Percentiles rank a stretch among this genome's conserved stretches.
phyloP scores from a whole-genome alignment of 2,797 vertebrate species.

The Aphelocoma californica region DNA sequence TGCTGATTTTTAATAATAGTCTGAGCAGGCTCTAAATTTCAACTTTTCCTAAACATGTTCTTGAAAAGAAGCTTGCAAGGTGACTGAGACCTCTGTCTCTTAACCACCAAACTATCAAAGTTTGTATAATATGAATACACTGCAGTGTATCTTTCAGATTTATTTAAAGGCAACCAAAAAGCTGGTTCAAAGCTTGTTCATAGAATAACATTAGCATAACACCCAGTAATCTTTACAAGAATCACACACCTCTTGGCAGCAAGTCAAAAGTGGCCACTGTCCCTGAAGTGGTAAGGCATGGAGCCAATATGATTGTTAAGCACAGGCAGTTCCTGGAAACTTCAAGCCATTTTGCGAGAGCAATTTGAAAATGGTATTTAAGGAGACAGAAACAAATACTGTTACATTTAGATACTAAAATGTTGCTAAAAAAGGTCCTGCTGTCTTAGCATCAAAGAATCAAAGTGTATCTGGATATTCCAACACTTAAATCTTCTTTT shows the following conservation, averaged over 20 bases:
- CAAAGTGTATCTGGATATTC: not conserved
- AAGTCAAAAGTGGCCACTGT: not conserved
- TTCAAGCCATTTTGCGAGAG: not conserved
- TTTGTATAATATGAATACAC: not conserved
- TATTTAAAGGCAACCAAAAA: not conserved
- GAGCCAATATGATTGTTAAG: not conserved
- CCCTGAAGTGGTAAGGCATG: not conserved
- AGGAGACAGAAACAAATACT: not conserved
- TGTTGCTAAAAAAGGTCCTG: not conserved
- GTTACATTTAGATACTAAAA: not conserved
- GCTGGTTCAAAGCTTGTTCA: not conserved
- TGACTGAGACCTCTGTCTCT: not conserved
- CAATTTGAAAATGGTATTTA: not conserved
- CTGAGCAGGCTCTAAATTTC: not conserved
- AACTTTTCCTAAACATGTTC: not conserved
- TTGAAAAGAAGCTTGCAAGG: not conserved
- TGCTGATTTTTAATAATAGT: not conserved
- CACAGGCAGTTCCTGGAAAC: not conserved
- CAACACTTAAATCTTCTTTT: not conserved
- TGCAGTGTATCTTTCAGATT: not conserved
- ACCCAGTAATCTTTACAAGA: not conserved
- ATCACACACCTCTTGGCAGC: not conserved
- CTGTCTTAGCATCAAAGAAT: not conserved
- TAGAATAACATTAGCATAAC: not conserved
- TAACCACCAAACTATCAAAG: not conserved